These are phyloP conservation scores for Zele albiditarsus DNA, from an alignment of 2,888 invertebrate genomes.

Conservation along the genomic window DNA sequence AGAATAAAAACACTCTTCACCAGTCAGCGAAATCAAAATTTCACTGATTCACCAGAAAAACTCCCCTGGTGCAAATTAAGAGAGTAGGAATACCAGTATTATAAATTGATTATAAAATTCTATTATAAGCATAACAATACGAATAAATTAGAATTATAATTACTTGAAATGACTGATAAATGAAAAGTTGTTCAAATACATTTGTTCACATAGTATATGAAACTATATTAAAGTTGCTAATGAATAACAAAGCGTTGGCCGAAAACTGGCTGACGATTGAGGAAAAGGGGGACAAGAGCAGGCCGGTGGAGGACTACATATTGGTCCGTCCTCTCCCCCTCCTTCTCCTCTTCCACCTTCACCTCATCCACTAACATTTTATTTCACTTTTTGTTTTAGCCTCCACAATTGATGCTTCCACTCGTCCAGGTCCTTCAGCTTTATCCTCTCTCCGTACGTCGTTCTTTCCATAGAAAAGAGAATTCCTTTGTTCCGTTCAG, in stretches of 20 bases:
- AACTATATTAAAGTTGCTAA: conserved; percentile 68
- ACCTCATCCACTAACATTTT: conserved; percentile 28
- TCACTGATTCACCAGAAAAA: no score
- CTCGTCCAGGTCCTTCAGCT: not conserved
- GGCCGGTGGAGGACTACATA: conserved; percentile 60
- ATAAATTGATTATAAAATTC: no score
- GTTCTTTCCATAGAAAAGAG: conserved; percentile 9
- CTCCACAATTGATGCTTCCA: conserved; percentile 8
- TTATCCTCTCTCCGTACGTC: not conserved
- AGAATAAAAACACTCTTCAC: no score
- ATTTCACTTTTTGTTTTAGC: not conserved
- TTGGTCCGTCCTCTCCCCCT: conserved; percentile 61
- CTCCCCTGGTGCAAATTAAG: no score
- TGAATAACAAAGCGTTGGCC: conserved; percentile 65
- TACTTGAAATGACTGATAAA: no score
- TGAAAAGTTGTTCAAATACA: no score
- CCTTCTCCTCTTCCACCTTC: conserved; percentile 53
- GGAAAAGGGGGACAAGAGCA: conserved; percentile 48
- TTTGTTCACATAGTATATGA: conserved; percentile 1
- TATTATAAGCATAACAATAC: no score
- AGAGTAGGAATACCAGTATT: no score
- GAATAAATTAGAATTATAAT: no score
- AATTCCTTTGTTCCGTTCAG: conserved; percentile 25
- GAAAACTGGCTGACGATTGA: conserved; percentile 23
- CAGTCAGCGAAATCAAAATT: no score